These are phyloP conservation scores for Uropsilus gracilis DNA, from an alignment of 2,113 vertebrate species.

Conservation along the genomic window DNA sequence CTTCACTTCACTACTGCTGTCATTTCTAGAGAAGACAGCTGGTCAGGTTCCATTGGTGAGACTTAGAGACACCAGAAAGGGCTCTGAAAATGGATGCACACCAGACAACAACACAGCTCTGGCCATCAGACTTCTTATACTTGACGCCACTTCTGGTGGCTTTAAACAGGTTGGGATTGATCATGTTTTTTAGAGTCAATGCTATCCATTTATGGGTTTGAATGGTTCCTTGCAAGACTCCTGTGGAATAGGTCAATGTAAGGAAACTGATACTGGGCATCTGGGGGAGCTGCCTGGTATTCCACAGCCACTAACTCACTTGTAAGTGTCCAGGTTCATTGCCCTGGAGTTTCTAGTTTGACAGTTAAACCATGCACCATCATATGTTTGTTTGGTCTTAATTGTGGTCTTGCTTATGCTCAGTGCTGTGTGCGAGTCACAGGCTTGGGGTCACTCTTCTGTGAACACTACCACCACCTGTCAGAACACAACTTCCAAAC, in stretches of 20 bases:
- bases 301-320: too few relatives aligned
- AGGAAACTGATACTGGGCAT: background rate
- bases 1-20: background rate
- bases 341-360: too few relatives aligned
- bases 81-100: background rate
- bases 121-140: too few relatives aligned
- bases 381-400: too few relatives aligned
- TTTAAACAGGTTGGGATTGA: background rate
- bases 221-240: background rate
- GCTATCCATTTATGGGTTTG: background rate
- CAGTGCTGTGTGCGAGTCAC: too few relatives aligned
- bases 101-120: too few relatives aligned
- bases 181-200: background rate
- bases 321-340: fast-evolving
- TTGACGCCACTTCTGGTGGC: background rate
- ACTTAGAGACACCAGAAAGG: background rate
- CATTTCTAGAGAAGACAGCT: background rate
- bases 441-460: too few relatives aligned
- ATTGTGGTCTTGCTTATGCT: too few relatives aligned
- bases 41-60: background rate
- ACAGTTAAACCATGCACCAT: background rate
- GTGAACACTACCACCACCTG: too few relatives aligned
- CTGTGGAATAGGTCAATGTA: background rate
- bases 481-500: background rate
- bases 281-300: background rate